Conservation (phyloP, 2,888 invertebrate species). For the Chrysodeixis includens region DNA sequence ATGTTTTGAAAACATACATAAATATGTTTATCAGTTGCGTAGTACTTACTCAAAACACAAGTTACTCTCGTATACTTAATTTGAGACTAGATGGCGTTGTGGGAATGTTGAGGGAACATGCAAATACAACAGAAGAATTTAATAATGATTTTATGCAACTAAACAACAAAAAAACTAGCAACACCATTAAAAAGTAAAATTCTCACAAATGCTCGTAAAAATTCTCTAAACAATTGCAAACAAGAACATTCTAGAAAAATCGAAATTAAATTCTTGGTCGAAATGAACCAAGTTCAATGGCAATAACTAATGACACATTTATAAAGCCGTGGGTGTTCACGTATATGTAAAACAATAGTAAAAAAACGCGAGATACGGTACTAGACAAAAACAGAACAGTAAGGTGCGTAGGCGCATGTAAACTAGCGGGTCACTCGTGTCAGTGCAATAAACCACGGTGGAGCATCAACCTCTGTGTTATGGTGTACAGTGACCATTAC, state of each 20-base stretch:
- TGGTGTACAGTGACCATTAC: slow-evolving; percentile 52
- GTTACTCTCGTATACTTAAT: too few species aligned
- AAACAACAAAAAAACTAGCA: slow-evolving; percentile 17
- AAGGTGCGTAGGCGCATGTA: slow-evolving; percentile 73
- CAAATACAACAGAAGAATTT: too few species aligned
- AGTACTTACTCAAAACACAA: too few species aligned
- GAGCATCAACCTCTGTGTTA: slow-evolving; percentile 61
- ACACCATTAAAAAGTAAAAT: slow-evolving; percentile 39
- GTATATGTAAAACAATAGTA: slow-evolving; percentile 7
- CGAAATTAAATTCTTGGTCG: slow-evolving; percentile 18
- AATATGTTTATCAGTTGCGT: too few species aligned
- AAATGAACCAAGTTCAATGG: slow-evolving; percentile 32
- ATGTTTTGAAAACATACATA: too few species aligned
- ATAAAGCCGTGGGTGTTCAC: slow-evolving; percentile 35
- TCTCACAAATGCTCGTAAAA: slow-evolving; percentile 36
- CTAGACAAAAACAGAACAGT: slow-evolving; percentile 67
- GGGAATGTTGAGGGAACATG: too few species aligned
- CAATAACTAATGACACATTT: slow-evolving; percentile 26
- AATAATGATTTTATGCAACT: background rate
- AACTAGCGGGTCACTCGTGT: slow-evolving; percentile 70
- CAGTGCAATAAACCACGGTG: slow-evolving; percentile 60
- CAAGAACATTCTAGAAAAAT: slow-evolving; percentile 30
- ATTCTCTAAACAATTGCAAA: slow-evolving; percentile 37
- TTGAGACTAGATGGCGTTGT: too few species aligned
- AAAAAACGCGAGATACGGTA: slow-evolving; percentile 53